Evolutionary conservation across 2,797 vertebrate species (phyloP).

Genomic region (Vultur gryphus): DNA sequence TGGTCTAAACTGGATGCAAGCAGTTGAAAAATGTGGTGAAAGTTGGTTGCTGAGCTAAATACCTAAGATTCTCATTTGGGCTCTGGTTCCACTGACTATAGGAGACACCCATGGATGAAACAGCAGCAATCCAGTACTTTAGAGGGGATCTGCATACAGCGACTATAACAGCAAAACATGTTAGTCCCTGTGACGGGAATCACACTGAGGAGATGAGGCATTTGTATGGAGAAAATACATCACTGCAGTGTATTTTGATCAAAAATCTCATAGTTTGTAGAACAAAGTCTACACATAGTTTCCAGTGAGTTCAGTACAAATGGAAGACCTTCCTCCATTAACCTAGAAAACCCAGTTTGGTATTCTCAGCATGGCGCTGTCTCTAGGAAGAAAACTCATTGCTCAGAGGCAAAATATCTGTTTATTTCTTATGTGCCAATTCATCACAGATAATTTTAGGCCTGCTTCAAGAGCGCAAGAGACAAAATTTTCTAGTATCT

Average conservation of each 20-base stretch:
- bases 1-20: neutral
- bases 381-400: neutral
- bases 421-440: neutral
- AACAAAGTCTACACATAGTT: neutral
- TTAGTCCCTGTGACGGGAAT: neutral
- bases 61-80: neutral
- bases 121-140: neutral
- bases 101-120: neutral
- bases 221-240: neutral
- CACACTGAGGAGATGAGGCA: neutral
- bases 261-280: neutral
- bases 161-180: neutral
- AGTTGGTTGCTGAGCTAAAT: neutral
- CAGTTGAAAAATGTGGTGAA: neutral
- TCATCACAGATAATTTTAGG: neutral
- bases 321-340: neutral
- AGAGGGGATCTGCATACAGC: neutral
- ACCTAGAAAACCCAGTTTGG: neutral
- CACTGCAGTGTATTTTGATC: neutral
- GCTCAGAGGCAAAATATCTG: neutral
- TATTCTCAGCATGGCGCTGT: neutral
- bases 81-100: neutral
- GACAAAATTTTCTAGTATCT: neutral
- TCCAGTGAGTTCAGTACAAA: neutral
- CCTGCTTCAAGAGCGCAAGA: neutral